Base-by-base conservation (phyloP, 2,113 vertebrate genomes). In the Ariopsis seemanni region DNA sequence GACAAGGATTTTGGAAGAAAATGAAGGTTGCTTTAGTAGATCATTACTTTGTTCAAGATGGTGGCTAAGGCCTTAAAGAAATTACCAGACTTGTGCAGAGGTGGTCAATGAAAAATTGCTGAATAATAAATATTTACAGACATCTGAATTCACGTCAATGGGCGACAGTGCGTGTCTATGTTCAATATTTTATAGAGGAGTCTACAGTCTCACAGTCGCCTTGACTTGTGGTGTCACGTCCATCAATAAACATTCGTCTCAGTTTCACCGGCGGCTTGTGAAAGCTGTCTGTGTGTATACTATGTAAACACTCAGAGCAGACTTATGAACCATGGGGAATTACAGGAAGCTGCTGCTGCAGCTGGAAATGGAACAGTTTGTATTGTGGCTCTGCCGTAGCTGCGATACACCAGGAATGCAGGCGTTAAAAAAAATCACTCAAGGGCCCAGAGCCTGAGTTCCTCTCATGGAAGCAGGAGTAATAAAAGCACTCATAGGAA, bases 401-500 rank as follows among this genome's bases (percentile, higher is more conserved):
- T 34, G 82, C 34, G 82, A 86, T n/a, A 86, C 71, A 60, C 27
- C 77, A 89, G 74, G 67, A 89, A 79, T 78, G 74, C 77, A 82
- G 69, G 82, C 67, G 48, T 42, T 42, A 42, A 42, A 71, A 71
- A 85, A 86, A 89, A 88, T 86, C 53, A n/a, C 69, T 85, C 58
- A 1, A 48, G 86, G 60, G 63, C 72, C 71, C 78, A 80, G 84
- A 55, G 69, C 71, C 84, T 25, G 48, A 58, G 75, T 85, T 87
- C 71, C 83, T 87, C 72, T 87, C 53, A 60, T 85, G 79, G 88
- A 87, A 90, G 86, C 88, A 90, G 88, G 87, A 89, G 86, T 88
- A 91, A 90, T 91, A 91, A 91, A 90, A 90, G 69, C 25, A 42
- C 84, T 89, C 82, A 91, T 91, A 90, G 91, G 89, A 91, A 89